Base-by-base conservation (phyloP, 2,113 vertebrate genomes). In the Rhea pennata region DNA sequence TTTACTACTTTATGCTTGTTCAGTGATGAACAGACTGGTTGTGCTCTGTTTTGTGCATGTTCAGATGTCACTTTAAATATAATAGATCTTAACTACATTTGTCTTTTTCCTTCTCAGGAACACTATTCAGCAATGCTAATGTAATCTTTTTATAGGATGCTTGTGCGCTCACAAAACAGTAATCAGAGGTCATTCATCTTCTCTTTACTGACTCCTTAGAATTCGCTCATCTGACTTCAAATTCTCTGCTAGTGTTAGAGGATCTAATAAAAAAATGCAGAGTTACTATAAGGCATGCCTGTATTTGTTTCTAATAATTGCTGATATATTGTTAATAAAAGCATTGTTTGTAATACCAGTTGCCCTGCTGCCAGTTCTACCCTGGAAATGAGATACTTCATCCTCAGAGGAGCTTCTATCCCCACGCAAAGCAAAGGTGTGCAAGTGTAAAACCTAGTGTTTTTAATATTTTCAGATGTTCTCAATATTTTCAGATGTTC, bases 361-460 rank as follows among this genome's bases (percentile, higher is more conserved):
- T 79, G 59, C 82, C 40, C 46, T 58, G 44, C 84, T 95, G 92
- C 79, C 73, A 81, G 1, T 81, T 84, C 66, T 85, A 44, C 76
- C 91, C 87, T 80, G 88, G 71, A 83, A 95, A 93, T 80, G 67
- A 94, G 85, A 54, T n/a, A 15, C n/a, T 74, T 73, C 65, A 86
- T 80, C 66, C 54, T 85, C 44, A 79, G 82, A 46, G 42, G 46
- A 84, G 59, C 54, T 44, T 42, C 13, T 83, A 31, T 46, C 6
- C 5, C 7, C 13, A 1, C 59, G 40, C 29, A 48, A 85, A 67
- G 6, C 19, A 51, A 27, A 69, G 61, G 4, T 24, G 7, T 75
- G 13, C 2, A 80, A 61, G 21, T 19, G 14, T 6, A 71, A 44
- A 64, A 56, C 12, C 15, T 65, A 24, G 3, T n/a, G 15, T 1